phyloP scores from a whole-genome alignment of 2,888 invertebrate species.

The Drosophila rubida region DNA sequence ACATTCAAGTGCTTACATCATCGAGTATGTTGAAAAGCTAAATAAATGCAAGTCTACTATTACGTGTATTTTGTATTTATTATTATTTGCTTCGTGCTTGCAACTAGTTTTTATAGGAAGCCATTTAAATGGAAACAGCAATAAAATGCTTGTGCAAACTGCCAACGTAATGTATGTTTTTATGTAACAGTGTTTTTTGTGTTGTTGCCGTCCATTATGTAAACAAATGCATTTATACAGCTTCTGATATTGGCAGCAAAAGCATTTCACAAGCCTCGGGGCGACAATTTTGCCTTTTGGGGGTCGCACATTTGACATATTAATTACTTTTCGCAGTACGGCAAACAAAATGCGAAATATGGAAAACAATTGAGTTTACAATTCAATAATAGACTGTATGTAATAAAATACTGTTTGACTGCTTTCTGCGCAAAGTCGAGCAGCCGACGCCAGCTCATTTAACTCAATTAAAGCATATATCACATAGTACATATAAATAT shows the following conservation, averaged over 20 bases:
- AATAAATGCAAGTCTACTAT: too few species aligned
- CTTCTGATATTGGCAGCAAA: constrained; percentile 49
- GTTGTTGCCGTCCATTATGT: constrained; percentile 4
- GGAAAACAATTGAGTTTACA: constrained; percentile 32
- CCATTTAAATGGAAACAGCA: constrained; percentile 47
- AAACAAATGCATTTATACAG: constrained; percentile 32
- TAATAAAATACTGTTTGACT: constrained; percentile 29
- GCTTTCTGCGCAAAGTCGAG: constrained; percentile 5
- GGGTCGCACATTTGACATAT: constrained; percentile 44
- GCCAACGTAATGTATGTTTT: constrained; percentile 1
- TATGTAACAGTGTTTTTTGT: constrained; percentile 10
- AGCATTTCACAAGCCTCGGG: constrained; percentile 12
- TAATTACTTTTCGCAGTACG: constrained; percentile 47
- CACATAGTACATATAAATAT: neutral
- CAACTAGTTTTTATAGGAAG: constrained; percentile 25
- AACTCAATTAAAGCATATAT: constrained; percentile 46
- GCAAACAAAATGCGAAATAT: constrained; percentile 36
- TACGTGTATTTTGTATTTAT: neutral
- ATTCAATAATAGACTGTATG: constrained; percentile 40
- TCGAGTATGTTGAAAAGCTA: too few species aligned
- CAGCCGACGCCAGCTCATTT: constrained; percentile 42
- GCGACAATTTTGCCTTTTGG: constrained; percentile 27
- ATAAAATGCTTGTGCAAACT: constrained; percentile 5
- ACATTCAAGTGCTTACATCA: neutral
- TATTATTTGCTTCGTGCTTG: neutral